A percentile compares a stretch with the other conserved stretches of the same genome.
phyloP scores from a whole-genome alignment of 2,888 invertebrate species.

The Hartigia nigra region DNA sequence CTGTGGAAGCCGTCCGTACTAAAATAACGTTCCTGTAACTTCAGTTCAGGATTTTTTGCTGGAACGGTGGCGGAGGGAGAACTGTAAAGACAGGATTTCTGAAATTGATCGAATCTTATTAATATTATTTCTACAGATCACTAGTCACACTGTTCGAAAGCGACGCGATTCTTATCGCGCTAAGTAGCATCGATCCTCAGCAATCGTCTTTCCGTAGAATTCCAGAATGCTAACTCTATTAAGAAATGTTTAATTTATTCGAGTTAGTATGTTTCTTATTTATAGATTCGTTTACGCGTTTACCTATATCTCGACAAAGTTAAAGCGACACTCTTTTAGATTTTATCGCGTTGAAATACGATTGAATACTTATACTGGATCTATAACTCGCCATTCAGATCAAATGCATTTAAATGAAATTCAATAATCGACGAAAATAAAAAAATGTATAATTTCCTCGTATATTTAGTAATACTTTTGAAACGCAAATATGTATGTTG shows the following conservation, averaged over 20 bases:
- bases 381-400: neutral
- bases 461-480: neutral
- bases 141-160: neutral
- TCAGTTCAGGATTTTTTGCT: neutral
- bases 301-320: neutral
- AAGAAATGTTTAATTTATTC: constrained; percentile 12
- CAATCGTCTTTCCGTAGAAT: neutral
- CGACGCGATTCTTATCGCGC: neutral
- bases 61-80: neutral
- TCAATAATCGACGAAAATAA: neutral
- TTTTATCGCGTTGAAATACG: neutral
- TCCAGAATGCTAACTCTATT: constrained; percentile 1
- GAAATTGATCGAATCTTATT: neutral
- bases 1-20: neutral
- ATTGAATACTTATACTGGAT: neutral
- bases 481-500: neutral
- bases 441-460: neutral
- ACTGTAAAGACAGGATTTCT: neutral
- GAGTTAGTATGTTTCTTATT: neutral
- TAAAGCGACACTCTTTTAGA: neutral
- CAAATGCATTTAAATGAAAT: neutral
- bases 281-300: neutral
- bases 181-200: neutral
- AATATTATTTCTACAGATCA: neutral
- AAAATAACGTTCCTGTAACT: neutral